Evolutionary conservation across 1,140 invertebrate species (phyloP), one percentile per base, ranked within the genome.

Genomic region (Holotrichia oblita): DNA sequence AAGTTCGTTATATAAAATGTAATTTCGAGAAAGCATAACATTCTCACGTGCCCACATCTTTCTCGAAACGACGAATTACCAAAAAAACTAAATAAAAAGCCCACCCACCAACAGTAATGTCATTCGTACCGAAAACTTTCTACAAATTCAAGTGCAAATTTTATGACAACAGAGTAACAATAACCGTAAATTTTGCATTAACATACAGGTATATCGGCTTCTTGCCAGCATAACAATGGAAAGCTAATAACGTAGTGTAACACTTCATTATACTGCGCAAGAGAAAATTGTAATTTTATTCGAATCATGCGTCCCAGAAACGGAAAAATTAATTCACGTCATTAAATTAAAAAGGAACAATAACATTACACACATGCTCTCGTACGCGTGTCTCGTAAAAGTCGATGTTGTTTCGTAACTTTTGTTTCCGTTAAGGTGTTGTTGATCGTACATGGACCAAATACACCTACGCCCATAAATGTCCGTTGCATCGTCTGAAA

Each of bases 381-480:
- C 2, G 44, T 6, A 48, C 10, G 44, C 27, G 27, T 34, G 2
- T 17, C 10, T 48, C 10, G 10, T 69, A 69, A 8, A 10, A 27
- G 22, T 22, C 20, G 61, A 69, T 69, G 61, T 22, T 27, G 22
- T 69, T 69, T 69, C 61, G 61, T 34, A 69, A 69, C 61, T 27
- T 69, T 69, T 69, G 61, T 69, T 69, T 69, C 61, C 61, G 61
- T 69, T 69, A 69, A 69, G 61, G 61, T 69, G 61, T 69, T 69
- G 10, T 69, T 17, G 14, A 3, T 17, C 22, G 12, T 69, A 69
- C 61, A 69, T 69, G 61, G 61, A 4, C 61, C 22, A 69, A 69
- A 10, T 22, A 24, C 61, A 69, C 61, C 61, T 69, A 69, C 61
- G 61, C 27, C 61, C 61, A 69, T 22, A 69, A 69, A 27, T 7